phyloP scores from a whole-genome alignment of 2,888 invertebrate species.

The Spicauda simplicius region DNA sequence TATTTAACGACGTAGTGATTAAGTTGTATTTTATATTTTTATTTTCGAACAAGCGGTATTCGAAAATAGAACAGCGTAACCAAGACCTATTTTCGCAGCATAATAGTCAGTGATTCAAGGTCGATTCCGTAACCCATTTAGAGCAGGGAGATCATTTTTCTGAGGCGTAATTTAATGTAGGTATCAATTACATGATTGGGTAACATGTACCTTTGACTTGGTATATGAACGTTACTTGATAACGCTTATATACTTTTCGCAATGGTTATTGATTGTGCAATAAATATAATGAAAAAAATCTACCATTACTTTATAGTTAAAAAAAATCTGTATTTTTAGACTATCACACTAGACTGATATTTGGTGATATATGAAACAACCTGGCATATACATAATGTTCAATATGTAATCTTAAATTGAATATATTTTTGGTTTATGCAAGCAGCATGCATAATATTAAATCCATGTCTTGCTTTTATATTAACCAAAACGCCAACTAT shows the following conservation, averaged over 20 bases:
- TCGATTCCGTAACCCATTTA: slow-evolving; percentile 48
- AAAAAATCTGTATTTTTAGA: no score
- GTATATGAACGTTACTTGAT: background rate
- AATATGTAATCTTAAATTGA: no score
- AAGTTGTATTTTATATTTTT: background rate
- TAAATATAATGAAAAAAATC: no score
- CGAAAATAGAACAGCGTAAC: slow-evolving; percentile 50
- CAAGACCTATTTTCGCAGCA: slow-evolving; percentile 63
- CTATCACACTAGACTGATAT: no score
- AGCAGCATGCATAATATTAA: no score
- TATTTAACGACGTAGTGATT: background rate
- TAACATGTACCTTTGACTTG: background rate
- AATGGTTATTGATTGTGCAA: no score
- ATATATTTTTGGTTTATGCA: no score
- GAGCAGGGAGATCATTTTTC: slow-evolving; percentile 62
- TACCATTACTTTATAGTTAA: no score
- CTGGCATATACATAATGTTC: no score
- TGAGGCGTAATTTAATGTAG: slow-evolving; percentile 44
- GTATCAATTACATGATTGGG: slow-evolving; percentile 22
- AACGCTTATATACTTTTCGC: background rate
- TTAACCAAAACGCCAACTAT: no score
- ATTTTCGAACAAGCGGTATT: background rate
- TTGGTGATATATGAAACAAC: no score
- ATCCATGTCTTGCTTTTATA: no score
- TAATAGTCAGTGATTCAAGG: slow-evolving; percentile 71